Evolutionary conservation across 2,888 invertebrate genomes (phyloP), one percentile per base, ranked within the genome.

Genomic region (Drosophila hamatofila): DNA sequence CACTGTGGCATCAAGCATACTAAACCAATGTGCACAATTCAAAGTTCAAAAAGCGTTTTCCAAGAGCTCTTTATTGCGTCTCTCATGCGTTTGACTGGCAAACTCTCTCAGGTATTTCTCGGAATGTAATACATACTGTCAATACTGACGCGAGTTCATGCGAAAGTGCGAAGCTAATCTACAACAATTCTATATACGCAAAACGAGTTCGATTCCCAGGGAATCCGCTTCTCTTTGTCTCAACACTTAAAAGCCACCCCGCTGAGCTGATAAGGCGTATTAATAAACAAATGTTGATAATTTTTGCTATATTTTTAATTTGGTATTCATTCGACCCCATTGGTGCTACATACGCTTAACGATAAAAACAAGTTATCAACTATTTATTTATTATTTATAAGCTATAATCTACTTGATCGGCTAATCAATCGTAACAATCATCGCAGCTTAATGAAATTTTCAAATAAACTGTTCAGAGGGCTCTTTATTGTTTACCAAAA

Each of bases 21-120:
- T 44, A 70, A 71, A 59, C 55, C 72, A 58, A 23, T 67, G 58
- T 49, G 25, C 46, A 63, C 67, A 72, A 55, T 76, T 75, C 68
- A 69, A 75, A 76, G 72, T 76, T 69, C 54, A 33, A 44, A 58
- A 57, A 61, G 56, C 56, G 51, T 61, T 70, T 51, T 51, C 21
- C 21, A 60, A 39, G 59, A 35, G 63, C 35, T 18, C 51, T 61
- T 66, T 73, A 68, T 59, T 21, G 59, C 54, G 46, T 48, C 46
- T 54, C 48, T 18, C 54, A 35, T 51, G 35, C 33, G 44, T 46
- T 58, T 18, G 11, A 12, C 33, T 14, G 21, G 18, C 8, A 12
- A 25, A 37, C 25, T 54, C 54, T 39, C 51, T 8, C 14, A 33
- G 41, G 16, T 1, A 54, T 35, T 69, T 54, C 48, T 2, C 4